Percentiles rank a stretch among this genome's conserved stretches.
Evolutionary conservation across 1,140 invertebrate genomes (phyloP).

Genomic region (Aphis craccivora): DNA sequence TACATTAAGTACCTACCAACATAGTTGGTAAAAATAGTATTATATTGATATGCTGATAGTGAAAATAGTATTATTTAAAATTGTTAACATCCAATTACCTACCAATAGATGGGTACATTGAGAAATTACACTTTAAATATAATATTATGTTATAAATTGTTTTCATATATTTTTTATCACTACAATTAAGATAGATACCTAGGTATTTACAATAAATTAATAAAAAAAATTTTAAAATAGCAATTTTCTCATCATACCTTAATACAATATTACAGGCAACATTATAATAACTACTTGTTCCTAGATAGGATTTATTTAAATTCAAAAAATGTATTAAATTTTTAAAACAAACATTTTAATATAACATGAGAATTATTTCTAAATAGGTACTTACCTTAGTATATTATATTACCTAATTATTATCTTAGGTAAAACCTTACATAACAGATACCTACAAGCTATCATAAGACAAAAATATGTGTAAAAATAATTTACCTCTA

Average conservation of each 20-base stretch:
- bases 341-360: background rate
- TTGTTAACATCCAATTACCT: background rate
- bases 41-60: no score
- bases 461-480: background rate
- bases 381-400: background rate
- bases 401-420: background rate
- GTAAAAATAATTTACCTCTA: constrained; percentile 70
- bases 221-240: background rate
- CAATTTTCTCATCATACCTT: background rate
- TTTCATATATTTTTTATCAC: background rate
- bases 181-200: background rate
- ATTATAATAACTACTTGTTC: background rate
- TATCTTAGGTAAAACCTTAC: background rate
- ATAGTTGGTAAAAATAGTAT: no score
- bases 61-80: background rate
- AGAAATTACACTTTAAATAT: background rate
- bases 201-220: background rate
- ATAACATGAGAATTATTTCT: background rate
- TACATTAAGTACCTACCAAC: no score
- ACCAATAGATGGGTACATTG: background rate
- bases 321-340: background rate
- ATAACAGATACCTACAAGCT: background rate
- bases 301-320: background rate
- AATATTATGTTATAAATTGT: background rate
- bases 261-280: no score